These are phyloP conservation scores for Hippolais icterina DNA, from an alignment of 2,113 vertebrate genomes.

Conservation along the genomic window DNA sequence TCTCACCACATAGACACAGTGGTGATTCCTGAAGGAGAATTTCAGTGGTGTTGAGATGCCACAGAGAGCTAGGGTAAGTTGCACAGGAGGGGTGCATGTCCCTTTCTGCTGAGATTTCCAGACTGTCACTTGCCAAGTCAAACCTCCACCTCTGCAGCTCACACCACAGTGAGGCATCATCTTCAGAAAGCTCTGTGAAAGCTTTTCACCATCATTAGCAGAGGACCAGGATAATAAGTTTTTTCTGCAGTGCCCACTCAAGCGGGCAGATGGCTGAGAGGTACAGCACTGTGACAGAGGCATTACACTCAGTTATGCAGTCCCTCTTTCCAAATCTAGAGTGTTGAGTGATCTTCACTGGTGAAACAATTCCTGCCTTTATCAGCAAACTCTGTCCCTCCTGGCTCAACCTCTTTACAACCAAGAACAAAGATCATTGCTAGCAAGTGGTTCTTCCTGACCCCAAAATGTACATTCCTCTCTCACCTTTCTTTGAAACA, in stretches of 20 bases:
- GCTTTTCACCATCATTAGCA: neutral
- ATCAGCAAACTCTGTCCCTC: neutral
- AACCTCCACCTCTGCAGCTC: neutral
- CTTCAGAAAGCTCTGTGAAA: neutral
- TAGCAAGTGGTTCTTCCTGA: neutral
- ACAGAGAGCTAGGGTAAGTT: fast-evolving
- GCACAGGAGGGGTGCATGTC: too few relatives aligned
- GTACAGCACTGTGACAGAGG: neutral
- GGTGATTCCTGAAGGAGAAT: neutral
- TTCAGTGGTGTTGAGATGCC: neutral
- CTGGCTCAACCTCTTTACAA: neutral
- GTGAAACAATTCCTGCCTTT: neutral
- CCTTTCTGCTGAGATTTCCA: neutral
- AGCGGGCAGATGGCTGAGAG: neutral
- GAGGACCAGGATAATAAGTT: neutral
- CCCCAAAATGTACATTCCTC: fast-evolving
- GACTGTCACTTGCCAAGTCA: neutral
- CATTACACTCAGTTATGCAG: neutral
- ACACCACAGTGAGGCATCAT: neutral
- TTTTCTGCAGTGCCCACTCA: neutral
- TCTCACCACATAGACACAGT: neutral
- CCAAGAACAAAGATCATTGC: neutral
- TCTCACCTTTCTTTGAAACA: neutral
- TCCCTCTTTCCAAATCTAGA: neutral
- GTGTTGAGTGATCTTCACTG: neutral